Evolutionary conservation across 2,797 vertebrate genomes (phyloP), one percentile per base, ranked within the genome.

Genomic region (Chrosomus eos): DNA sequence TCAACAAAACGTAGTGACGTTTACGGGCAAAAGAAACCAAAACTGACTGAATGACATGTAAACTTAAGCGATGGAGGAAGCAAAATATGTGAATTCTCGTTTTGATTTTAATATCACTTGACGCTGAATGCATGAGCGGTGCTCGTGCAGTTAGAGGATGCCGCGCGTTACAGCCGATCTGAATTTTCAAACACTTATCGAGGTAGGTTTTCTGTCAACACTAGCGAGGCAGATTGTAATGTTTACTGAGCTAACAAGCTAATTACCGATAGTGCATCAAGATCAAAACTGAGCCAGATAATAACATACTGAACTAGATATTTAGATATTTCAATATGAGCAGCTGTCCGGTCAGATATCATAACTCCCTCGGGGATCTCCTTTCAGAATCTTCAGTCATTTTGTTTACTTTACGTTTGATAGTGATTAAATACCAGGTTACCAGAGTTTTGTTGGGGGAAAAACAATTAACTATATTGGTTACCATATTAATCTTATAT

Each of bases 151-250:
- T 26, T 31, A 23, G 21, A 77, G 36, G 28, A 91, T 91, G 91
- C 85, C 88, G 64, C 88, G 73, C 14, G 88, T 90, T 70, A 73
- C 83, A 48, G 76, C 83, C 28, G 89, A 89, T 18, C n/a, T 73
- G 70, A 86, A 86, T 76, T 77, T 83, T 79, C 72, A 90, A 76
- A 89, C 90, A n/a, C 87, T 92, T 75, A 64, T 86, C 53, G 88
- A 89, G 90, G 91, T 92, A 90, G 33, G 68, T 60, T 45, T 23
- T 55, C 53, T 68, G 80, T 48, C 19, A 60, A 43, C 31, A 4
- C 6, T 66, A 38, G 80, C 71, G 18, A 53, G 3, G 48, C 31
- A 53, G 58, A 19, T 2, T 75, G 43, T 40, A 55, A 14, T 55
- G 48, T 13, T 83, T 31, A 51, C 28, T 83, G 26, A 68, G 48